Evolutionary conservation across 1,140 invertebrate species (phyloP), one percentile per base, ranked within the genome.

Genomic region (Drosophila mojavensis): DNA sequence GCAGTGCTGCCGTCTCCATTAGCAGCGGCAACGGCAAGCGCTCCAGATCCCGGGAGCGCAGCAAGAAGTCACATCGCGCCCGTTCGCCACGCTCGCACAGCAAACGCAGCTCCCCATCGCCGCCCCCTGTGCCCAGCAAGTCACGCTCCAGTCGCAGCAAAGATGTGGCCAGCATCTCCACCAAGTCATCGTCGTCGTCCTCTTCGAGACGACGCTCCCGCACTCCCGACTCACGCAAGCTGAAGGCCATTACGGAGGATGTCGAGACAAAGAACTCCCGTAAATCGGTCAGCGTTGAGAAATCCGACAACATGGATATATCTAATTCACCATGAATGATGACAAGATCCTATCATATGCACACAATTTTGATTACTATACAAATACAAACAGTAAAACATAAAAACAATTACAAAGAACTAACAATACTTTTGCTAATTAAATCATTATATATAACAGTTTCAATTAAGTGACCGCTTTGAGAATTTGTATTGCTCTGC

Each of bases 251-350:
- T 20, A 64, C 74, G 0, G 92, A 92, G 60, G 91, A 92, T 51
- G 39, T 55, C 4, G 89, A 91, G 20, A 59, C 77, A 0, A 92
- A 90, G 45, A 93, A 93, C 63, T 78, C 86, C 5, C 78, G 81
- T 15, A 92, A 91, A 83, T 83, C 78, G 75, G 92, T 76, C 82
- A 94, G 82, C 91, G 91, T 93, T 5, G 93, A 93, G 77, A 94
- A 94, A 74, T 93, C 93, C 26, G 93, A 94, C 84, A 94, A 94
- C 82, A 94, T 94, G 94, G 94, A 94, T 84, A 94, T 94, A 79
- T 94, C 94, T 13, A 92, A 92, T 69, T 92, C 91, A 53, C 91
- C 91, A 54, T 92, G 82, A 76, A 66, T 48, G 20, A 41, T 55
- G 39, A 13, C 1, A 58, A 6, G 13, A 58, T 41, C 17, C 6